Evolutionary conservation across 2,888 invertebrate species (phyloP).

Genomic region (Eudemis profundana): DNA sequence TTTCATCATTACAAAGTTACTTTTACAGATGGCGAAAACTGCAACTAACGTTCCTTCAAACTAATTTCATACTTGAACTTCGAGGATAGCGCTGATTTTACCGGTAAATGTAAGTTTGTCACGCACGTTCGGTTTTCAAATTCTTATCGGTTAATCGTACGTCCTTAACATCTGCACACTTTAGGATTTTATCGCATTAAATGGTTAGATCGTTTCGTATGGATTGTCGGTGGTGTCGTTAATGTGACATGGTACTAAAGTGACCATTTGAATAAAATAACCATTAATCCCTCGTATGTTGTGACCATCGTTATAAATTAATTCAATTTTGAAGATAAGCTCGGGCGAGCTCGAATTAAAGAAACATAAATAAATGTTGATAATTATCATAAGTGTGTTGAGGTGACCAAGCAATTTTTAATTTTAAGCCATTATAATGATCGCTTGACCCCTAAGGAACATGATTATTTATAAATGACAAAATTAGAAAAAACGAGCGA

Average conservation of each 20-base stretch:
- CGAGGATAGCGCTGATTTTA: not conserved
- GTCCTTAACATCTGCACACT: not conserved
- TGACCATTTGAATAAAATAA: conserved; percentile 45
- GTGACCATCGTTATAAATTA: conserved; percentile 35
- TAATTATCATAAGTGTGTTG: conserved; percentile 21
- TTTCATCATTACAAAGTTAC: not conserved
- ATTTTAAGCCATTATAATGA: not conserved
- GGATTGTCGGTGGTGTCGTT: not conserved
- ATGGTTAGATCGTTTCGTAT: not conserved
- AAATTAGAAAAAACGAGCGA: too few relatives aligned
- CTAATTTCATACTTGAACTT: not conserved
- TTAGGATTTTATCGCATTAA: not conserved
- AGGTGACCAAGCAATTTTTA: conserved; percentile 8
- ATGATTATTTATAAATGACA: too few relatives aligned
- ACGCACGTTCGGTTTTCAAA: not conserved
- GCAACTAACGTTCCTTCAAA: not conserved
- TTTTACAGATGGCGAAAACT: not conserved
- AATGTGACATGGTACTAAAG: not conserved
- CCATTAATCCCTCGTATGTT: conserved; percentile 45
- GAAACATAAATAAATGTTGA: conserved; percentile 19
- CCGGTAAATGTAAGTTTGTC: not conserved
- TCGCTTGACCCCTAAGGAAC: too few relatives aligned
- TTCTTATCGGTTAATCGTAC: conserved; percentile 11
- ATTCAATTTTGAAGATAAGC: conserved; percentile 39
- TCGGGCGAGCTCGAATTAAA: conserved; percentile 24